Conservation (phyloP, 2,113 vertebrate genomes). For the Erythrocebus patas region DNA sequence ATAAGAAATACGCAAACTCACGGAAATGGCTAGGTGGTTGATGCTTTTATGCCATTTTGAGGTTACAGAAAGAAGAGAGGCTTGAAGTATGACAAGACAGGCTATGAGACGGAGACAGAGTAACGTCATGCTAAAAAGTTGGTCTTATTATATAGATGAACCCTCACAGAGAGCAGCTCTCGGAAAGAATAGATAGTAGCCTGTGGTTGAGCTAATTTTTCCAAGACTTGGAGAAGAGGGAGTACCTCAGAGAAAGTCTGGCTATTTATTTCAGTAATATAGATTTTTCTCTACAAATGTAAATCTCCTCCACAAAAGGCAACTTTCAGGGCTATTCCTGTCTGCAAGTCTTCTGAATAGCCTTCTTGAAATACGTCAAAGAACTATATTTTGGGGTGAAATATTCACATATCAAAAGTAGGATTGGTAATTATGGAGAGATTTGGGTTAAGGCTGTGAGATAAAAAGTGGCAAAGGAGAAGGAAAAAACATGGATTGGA, state of each 20-base stretch:
- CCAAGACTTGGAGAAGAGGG: background rate
- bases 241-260: background rate
- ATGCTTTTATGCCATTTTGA: background rate
- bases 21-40: background rate
- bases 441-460: background rate
- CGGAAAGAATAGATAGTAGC: background rate
- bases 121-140: background rate
- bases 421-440: background rate
- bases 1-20: background rate
- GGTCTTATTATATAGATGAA: background rate
- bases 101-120: background rate
- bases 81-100: background rate
- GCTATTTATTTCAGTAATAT: background rate
- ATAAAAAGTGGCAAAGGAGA: background rate
- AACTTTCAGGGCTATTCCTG: background rate
- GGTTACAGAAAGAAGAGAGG: background rate
- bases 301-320: background rate
- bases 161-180: background rate
- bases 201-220: background rate
- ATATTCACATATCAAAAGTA: background rate
- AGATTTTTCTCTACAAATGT: background rate
- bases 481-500: background rate
- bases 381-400: background rate
- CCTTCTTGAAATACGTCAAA: background rate
- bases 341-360: background rate